These are phyloP conservation scores for Bombus sylvicola DNA, from an alignment of 1,140 invertebrate species.

Conservation along the genomic window DNA sequence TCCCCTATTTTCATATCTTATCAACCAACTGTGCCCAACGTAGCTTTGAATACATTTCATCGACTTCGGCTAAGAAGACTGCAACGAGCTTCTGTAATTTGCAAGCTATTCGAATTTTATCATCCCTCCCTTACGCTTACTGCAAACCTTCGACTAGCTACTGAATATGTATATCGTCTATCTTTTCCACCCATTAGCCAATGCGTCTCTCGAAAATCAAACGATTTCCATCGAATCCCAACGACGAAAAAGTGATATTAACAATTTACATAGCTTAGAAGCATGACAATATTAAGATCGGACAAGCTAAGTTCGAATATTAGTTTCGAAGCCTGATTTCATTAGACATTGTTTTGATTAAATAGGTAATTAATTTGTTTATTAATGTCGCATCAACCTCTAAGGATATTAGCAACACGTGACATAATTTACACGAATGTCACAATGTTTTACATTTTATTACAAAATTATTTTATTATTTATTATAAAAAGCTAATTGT, in stretches of 20 bases:
- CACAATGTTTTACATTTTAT: too few species aligned
- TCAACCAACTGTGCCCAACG: too few species aligned
- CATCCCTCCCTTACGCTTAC: neutral
- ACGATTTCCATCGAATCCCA: neutral
- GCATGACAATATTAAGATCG: too few species aligned
- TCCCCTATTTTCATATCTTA: slow-evolving; percentile 7
- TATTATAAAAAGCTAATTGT: too few species aligned
- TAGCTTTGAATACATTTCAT: slow-evolving; percentile 3
- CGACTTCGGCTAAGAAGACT: neutral
- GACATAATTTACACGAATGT: too few species aligned
- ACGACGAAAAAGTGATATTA: neutral
- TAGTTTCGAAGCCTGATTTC: too few species aligned
- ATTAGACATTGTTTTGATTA: too few species aligned
- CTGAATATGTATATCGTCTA: slow-evolving; percentile 11
- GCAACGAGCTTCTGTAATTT: slow-evolving; percentile 2
- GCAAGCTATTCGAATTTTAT: slow-evolving; percentile 23
- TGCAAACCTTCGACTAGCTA: neutral
- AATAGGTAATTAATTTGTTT: too few species aligned
- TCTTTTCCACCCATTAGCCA: neutral
- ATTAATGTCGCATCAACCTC: too few species aligned
- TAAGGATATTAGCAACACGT: too few species aligned
- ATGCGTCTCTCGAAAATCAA: neutral
- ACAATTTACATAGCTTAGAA: too few species aligned
- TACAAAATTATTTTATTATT: too few species aligned
- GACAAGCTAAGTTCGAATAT: neutral